Evolutionary conservation across 2,888 invertebrate species (phyloP).

Genomic region (Acleris literana): DNA sequence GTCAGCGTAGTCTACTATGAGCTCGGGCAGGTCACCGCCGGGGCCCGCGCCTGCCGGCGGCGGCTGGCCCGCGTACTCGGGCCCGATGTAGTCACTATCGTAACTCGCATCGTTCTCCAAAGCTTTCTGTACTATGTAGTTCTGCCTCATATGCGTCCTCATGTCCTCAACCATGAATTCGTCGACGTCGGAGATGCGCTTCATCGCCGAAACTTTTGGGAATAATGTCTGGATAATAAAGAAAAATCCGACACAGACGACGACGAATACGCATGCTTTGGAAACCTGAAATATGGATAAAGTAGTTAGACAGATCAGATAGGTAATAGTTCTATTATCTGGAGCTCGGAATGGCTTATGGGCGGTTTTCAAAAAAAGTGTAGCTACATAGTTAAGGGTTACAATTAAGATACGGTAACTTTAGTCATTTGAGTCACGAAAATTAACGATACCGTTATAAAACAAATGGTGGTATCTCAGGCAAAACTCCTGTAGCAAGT

Average conservation of each 20-base stretch:
- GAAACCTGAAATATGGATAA: slow-evolving; percentile 54
- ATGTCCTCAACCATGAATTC: slow-evolving; percentile 64
- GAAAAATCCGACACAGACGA: slow-evolving; percentile 57
- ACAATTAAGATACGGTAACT: no score
- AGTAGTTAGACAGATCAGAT: background rate
- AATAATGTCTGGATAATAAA: slow-evolving; percentile 56
- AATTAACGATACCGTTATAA: no score
- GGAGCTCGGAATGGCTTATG: no score
- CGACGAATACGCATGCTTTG: slow-evolving; percentile 49
- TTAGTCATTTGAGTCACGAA: no score
- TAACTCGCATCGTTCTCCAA: slow-evolving; percentile 53
- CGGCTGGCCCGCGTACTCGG: slow-evolving; percentile 51
- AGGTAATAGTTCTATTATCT: no score
- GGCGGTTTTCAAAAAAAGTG: no score
- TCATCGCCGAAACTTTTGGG: slow-evolving; percentile 58
- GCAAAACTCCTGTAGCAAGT: no score
- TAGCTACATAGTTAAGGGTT: no score
- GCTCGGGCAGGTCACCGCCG: slow-evolving; percentile 65
- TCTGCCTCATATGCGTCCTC: slow-evolving; percentile 61
- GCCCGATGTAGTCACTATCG: slow-evolving; percentile 51
- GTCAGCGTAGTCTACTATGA: slow-evolving; percentile 72
- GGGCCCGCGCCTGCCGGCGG: slow-evolving; percentile 53
- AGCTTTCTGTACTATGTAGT: slow-evolving; percentile 60
- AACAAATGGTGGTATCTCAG: no score
- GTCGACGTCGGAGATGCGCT: slow-evolving; percentile 55